Evolutionary conservation across 1,140 invertebrate genomes (phyloP).

Genomic region (Drosophila nigrodunni): DNA sequence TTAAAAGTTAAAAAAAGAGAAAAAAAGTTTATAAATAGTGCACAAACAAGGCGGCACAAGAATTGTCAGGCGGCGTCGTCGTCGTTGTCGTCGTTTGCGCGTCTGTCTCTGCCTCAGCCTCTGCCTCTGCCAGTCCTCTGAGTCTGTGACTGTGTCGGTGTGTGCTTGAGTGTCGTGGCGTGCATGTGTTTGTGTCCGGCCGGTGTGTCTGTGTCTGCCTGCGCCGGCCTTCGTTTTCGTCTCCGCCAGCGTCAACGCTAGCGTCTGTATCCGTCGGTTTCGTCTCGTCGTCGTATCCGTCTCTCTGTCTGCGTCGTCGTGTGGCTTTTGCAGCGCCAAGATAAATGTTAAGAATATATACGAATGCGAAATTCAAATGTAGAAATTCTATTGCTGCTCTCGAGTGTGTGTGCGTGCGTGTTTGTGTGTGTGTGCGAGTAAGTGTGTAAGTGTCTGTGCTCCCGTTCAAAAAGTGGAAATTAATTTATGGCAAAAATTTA

Average conservation of each 20-base stretch:
- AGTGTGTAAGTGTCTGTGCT: too few species aligned
- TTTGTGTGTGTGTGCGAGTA: too few species aligned
- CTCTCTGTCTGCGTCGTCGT: constrained; percentile 30
- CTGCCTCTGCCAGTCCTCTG: neutral
- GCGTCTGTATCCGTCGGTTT: constrained; percentile 26
- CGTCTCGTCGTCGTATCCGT: constrained; percentile 16
- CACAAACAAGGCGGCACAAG: constrained; percentile 64
- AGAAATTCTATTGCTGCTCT: constrained; percentile 60
- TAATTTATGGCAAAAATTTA: constrained; percentile 72
- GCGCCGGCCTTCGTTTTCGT: constrained; percentile 51
- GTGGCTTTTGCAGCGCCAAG: constrained; percentile 30
- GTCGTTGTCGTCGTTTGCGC: constrained; percentile 14
- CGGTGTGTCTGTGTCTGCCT: constrained; percentile 41
- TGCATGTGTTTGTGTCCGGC: constrained; percentile 21
- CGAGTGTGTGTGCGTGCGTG: constrained; percentile 5
- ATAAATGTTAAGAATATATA: constrained; percentile 45
- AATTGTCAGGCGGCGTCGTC: constrained; percentile 72
- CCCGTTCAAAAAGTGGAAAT: constrained; percentile 50
- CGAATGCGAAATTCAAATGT: constrained; percentile 51
- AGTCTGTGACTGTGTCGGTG: constrained; percentile 8
- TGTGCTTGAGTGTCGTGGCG: constrained; percentile 2
- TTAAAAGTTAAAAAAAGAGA: constrained; percentile 24
- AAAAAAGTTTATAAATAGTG: constrained; percentile 76
- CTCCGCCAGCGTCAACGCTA: constrained; percentile 2
- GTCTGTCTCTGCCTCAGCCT: constrained; percentile 17